phyloP scores from a whole-genome alignment of 2,797 vertebrate genomes.

The Carapus acus region DNA sequence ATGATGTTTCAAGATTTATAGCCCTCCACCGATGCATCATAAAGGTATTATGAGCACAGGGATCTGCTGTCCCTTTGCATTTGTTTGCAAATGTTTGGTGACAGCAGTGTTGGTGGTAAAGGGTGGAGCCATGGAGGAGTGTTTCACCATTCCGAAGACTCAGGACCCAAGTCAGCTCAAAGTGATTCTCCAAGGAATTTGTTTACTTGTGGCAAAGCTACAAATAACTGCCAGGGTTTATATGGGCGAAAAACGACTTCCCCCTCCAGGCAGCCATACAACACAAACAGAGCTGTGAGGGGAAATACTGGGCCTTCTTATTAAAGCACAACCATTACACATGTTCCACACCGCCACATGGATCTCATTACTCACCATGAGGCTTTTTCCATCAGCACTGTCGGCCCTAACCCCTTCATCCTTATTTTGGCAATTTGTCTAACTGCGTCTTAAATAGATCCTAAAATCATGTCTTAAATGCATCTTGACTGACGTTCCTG shows the following conservation, averaged over 20 bases:
- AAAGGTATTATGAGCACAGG: not conserved
- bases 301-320: constrained; percentile 58
- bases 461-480: constrained; percentile 50
- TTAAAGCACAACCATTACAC: constrained; percentile 61
- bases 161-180: constrained; percentile 41
- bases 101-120: not conserved
- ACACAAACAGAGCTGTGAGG: constrained; percentile 60
- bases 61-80: not conserved
- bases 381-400: constrained; percentile 41
- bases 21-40: not conserved
- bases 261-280: constrained; percentile 63
- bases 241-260: constrained; percentile 57
- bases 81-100: not conserved
- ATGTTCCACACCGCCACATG: constrained; percentile 64
- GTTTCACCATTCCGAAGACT: constrained; percentile 49
- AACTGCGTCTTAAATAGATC: constrained; percentile 47
- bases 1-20: constrained; percentile 9
- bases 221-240: constrained; percentile 72
- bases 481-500: constrained; percentile 30
- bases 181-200: constrained; percentile 68
- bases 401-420: constrained; percentile 30
- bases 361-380: constrained; percentile 60
- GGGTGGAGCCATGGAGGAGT: constrained; percentile 47
- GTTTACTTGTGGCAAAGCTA: constrained; percentile 72
- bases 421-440: constrained; percentile 57